A percentile compares a stretch with the other conserved stretches of the same genome.
Evolutionary conservation across 2,113 vertebrate genomes (phyloP).

Genomic region (Shinisaurus crocodilurus): DNA sequence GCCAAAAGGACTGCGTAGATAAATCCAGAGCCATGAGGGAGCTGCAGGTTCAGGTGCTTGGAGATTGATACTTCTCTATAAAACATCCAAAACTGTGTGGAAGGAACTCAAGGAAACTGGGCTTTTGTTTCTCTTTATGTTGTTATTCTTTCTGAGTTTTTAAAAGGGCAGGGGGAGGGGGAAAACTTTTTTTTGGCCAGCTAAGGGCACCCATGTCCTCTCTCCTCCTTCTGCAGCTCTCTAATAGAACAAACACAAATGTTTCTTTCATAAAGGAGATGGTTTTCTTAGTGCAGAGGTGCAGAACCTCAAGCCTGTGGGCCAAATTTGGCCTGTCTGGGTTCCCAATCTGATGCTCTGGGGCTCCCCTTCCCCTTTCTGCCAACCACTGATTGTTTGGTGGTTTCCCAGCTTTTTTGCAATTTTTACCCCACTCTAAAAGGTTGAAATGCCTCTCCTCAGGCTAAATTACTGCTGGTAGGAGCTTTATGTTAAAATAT

Average conservation of each 20-base stretch:
- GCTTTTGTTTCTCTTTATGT: background rate
- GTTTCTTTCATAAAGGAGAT: background rate
- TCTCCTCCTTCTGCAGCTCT: background rate
- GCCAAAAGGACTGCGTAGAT: constrained; percentile 71
- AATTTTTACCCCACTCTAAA: too few species aligned
- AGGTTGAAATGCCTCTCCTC: too few species aligned
- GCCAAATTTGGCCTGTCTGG: background rate
- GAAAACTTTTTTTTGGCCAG: constrained; percentile 48
- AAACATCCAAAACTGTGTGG: constrained; percentile 32
- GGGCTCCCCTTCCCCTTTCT: too few species aligned
- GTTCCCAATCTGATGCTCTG: background rate
- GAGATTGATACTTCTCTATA: constrained; percentile 33
- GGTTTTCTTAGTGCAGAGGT: background rate
- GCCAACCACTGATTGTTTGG: too few species aligned
- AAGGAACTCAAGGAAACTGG: constrained; percentile 13
- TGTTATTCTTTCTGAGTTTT: background rate
- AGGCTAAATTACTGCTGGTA: too few species aligned
- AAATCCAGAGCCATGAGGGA: constrained; percentile 77
- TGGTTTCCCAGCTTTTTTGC: too few species aligned
- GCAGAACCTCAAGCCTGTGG: too few species aligned
- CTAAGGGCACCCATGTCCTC: constrained; percentile 51
- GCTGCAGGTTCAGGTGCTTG: constrained; percentile 83
- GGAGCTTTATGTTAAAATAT: too few species aligned
- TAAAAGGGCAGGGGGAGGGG: background rate
- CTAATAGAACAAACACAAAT: constrained; percentile 35